Percentiles rank a stretch among this genome's conserved stretches.
These are phyloP conservation scores for Acanthiza pusilla DNA, from an alignment of 2,797 vertebrate genomes.

Conservation along the genomic window DNA sequence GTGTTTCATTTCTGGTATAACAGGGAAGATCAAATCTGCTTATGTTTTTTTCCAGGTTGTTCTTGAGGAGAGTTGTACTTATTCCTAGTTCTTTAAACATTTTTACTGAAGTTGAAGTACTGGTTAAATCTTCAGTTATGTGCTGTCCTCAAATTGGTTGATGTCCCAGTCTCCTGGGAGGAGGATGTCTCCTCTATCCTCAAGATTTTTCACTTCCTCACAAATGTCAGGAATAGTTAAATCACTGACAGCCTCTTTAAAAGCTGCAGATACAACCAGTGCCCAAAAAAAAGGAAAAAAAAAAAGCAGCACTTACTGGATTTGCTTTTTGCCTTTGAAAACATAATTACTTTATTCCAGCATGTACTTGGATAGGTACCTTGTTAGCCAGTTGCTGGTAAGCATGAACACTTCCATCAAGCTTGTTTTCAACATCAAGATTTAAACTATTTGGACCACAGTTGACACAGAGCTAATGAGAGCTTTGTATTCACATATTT, in stretches of 20 bases:
- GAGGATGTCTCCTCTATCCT: background rate
- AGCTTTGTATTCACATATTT: background rate
- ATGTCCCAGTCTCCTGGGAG: too few species aligned
- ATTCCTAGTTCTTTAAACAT: background rate
- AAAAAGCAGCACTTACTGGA: background rate
- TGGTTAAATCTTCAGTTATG: background rate
- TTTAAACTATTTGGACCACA: background rate
- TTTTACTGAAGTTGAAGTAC: background rate
- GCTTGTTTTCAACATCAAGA: background rate
- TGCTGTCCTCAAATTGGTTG: background rate
- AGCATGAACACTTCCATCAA: background rate
- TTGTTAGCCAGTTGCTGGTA: background rate
- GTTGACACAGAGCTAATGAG: background rate
- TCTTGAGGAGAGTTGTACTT: background rate
- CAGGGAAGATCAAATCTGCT: background rate
- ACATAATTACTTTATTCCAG: background rate
- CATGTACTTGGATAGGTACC: background rate
- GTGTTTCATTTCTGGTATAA: background rate
- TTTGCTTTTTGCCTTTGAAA: background rate
- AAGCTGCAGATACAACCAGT: background rate
- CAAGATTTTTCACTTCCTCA: background rate
- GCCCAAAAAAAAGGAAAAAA: background rate
- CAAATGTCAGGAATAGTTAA: background rate
- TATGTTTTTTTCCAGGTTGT: background rate
- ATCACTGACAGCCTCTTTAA: background rate